Base-by-base conservation (phyloP, 2,888 invertebrate genomes). In the Macropis europaea region DNA sequence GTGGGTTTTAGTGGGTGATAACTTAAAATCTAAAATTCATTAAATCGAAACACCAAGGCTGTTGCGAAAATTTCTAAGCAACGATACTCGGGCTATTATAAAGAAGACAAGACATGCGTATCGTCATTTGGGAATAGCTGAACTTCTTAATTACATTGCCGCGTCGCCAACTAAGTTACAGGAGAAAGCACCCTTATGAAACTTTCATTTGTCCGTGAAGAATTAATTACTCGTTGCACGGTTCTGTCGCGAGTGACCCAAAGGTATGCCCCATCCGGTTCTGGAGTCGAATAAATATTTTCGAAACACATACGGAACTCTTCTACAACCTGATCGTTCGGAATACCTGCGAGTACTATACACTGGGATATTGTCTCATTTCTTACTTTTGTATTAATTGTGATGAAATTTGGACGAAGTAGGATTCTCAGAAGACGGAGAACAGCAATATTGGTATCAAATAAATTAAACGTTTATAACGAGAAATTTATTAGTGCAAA, bases 21-120 rank as follows among this genome's bases (percentile, higher is more conserved):
- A 85, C 81, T 86, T 81, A 77, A 85, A 85, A 87, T 86, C 83
- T 86, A 86, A 87, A 86, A 86, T 86, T 86, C 87, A 86, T 86
- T 84, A 86, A 86, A 86, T 79, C 78, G 81, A 71, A 71, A 63
- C 68, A 48, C 43, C 60, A 48, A 56, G 62, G 57, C 38, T 47
- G 67, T 43, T 19, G 56, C 36, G 67, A 50, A 70, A 82, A 74
- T 77, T 73, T 70, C 64, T 73, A 76, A 77, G 63, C 36, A 42
- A 62, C 64, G 63, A 72, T 59, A 38, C 34, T 26, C 38, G 28
- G 36, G 61, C 17, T 47, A 28, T 52, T 63, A 48, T 79, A 79
- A 79, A 78, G 53, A 67, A 76, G 60, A 26, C 30, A 42, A 47
- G 63, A 70, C 73, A 62, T 47, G 73, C 61, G 61, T n/a, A n/a